Evolutionary conservation across 2,888 invertebrate species (phyloP).

Genomic region (Amphipyra tragopoginis): DNA sequence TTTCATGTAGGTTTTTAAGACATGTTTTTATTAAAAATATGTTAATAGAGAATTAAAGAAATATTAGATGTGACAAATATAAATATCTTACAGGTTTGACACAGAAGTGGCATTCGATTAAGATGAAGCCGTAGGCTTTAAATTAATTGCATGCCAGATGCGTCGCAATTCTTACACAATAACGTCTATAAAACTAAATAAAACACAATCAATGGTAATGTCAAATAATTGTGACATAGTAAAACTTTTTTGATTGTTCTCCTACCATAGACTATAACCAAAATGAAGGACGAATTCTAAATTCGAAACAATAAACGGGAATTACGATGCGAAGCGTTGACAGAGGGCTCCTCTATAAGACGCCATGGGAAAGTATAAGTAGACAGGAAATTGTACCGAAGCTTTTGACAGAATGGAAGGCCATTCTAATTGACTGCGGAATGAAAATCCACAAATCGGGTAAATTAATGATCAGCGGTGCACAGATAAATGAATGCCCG

Average conservation of each 20-base stretch:
- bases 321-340: conserved; percentile 10
- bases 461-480: conserved; percentile 50
- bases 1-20: too few relatives aligned
- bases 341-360: conserved; percentile 8
- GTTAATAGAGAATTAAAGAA: too few relatives aligned
- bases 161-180: too few relatives aligned
- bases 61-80: too few relatives aligned
- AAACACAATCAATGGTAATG: too few relatives aligned
- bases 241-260: neutral
- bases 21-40: too few relatives aligned
- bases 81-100: too few relatives aligned
- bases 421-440: conserved; percentile 35
- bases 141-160: too few relatives aligned
- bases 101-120: too few relatives aligned
- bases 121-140: too few relatives aligned
- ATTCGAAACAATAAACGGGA: conserved; percentile 1
- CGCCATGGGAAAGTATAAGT: conserved; percentile 14
- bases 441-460: conserved; percentile 37
- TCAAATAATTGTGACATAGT: too few relatives aligned
- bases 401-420: conserved; percentile 7
- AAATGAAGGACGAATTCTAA: conserved; percentile 1
- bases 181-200: too few relatives aligned
- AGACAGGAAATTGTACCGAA: conserved; percentile 30
- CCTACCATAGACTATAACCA: neutral
- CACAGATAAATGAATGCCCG: conserved; percentile 46